Evolutionary conservation across 2,113 vertebrate genomes (phyloP), one percentile per base, ranked within the genome.

Genomic region (Motacilla alba): DNA sequence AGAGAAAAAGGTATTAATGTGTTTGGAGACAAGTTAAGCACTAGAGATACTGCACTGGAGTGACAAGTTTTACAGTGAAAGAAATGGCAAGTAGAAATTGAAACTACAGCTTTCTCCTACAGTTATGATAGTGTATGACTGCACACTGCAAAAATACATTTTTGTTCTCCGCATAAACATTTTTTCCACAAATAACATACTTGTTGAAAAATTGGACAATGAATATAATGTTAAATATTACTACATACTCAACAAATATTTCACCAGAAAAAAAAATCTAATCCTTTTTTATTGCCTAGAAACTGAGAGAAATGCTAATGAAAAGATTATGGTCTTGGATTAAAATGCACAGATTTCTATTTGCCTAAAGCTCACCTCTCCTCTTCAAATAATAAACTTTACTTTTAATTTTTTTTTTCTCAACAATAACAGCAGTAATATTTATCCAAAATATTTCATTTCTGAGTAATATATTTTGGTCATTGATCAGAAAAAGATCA

Each of bases 1-100:
- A 84, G 31, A 88, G 43, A 89, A 83, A 84, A 94, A 74, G 39
- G 80, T 91, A 93, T 91, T 87, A 78, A 91, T 91, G 37, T 64
- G 47, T 90, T 75, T 91, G 82, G 67, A 90, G 50, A 67, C 78
- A 95, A 77, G 62, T 83, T 95, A 90, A 88, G 20, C 68, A 67
- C 39, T 33, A 59, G 68, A 72, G n/a, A 79, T 82, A 69, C 35
- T 81, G 35, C 78, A 94, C 56, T 64, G 70, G 37, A 69, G 53
- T 87, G 66, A 87, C 49, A 93, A 79, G 86, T 4, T 70, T 93
- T 79, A 68, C 50, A 87, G n/a, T 72, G 60, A 79, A 91, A 87
- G 76, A 77, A 63, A 55, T 35, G 15, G 26, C 22, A 87, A n/a
- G 27, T 60, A 33, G 20, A 90, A 96, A 74, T 64, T 60, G 76